These are phyloP conservation scores for Aeoliscus strigatus DNA, from an alignment of 2,797 vertebrate species.

Conservation along the genomic window DNA sequence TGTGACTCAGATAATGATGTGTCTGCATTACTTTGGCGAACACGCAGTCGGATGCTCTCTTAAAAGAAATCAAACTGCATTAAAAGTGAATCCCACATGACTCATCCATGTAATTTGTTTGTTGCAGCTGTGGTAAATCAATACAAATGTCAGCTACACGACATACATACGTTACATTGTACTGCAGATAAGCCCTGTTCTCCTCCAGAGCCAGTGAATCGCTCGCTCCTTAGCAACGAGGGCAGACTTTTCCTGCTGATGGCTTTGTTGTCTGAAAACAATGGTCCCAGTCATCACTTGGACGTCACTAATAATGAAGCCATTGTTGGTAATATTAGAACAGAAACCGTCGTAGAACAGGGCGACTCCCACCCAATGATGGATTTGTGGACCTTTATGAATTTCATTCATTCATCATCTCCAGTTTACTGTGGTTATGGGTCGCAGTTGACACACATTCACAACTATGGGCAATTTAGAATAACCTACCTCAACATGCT, in stretches of 20 bases:
- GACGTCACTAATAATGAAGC: slow-evolving; percentile 45
- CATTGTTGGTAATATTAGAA: slow-evolving; percentile 24
- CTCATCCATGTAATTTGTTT: too few species aligned
- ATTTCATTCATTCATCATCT: not conserved
- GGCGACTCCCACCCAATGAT: slow-evolving; percentile 12
- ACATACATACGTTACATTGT: not conserved
- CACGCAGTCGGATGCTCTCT: not conserved
- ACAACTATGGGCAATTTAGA: too few species aligned
- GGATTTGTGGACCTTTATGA: slow-evolving; percentile 6
- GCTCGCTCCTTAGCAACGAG: slow-evolving; percentile 24
- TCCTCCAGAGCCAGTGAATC: slow-evolving; percentile 23
- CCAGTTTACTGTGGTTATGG: too few species aligned
- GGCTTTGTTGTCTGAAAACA: slow-evolving; percentile 47
- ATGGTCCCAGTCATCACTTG: slow-evolving; percentile 43
- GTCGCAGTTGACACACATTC: too few species aligned
- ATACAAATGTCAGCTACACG: slow-evolving; percentile 3
- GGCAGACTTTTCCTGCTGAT: slow-evolving; percentile 11
- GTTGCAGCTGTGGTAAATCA: not conserved
- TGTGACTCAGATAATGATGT: slow-evolving; percentile 28
- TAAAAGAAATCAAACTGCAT: too few species aligned
- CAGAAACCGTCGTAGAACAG: slow-evolving; percentile 20
- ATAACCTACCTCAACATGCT: too few species aligned
- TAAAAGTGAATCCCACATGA: too few species aligned
- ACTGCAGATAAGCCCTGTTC: slow-evolving; percentile 27
- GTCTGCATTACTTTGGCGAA: slow-evolving; percentile 19